Conservation (phyloP, 2,113 vertebrate genomes). For the Dolichallabes microphthalmus region DNA sequence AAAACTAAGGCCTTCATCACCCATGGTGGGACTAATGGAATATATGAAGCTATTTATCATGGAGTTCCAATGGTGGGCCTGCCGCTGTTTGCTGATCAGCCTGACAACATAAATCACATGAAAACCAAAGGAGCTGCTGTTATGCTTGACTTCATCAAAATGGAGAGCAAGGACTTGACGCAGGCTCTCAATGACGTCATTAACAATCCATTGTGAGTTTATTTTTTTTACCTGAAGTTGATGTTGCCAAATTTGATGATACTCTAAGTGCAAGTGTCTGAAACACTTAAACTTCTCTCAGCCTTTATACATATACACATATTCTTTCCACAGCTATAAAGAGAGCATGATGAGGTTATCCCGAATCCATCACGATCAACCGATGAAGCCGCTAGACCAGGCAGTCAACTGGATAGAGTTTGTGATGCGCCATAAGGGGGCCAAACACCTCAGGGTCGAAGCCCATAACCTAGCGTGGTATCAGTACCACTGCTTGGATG, state of each 20-base stretch:
- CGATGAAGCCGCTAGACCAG: conserved; percentile 75
- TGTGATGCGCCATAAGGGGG: conserved; percentile 82
- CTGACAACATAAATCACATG: conserved; percentile 78
- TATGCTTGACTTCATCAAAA: conserved; percentile 70
- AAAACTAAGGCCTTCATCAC: no score
- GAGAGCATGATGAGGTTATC: conserved; percentile 78
- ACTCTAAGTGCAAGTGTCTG: neutral
- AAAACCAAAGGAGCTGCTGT: conserved; percentile 77
- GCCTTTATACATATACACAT: neutral
- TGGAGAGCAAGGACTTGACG: conserved; percentile 67
- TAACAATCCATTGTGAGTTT: conserved; percentile 42
- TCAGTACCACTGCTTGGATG: conserved; percentile 80
- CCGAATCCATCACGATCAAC: conserved; percentile 79
- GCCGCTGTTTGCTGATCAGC: conserved; percentile 83
- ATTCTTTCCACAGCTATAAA: conserved; percentile 69
- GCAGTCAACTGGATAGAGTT: conserved; percentile 84
- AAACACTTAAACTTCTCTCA: neutral
- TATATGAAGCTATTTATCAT: conserved; percentile 52
- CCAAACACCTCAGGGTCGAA: conserved; percentile 77
- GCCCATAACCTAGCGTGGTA: conserved; percentile 78
- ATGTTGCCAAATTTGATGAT: neutral
- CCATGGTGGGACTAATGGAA: no score
- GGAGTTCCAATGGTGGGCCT: conserved; percentile 83
- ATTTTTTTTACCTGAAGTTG: no score
- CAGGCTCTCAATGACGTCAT: conserved; percentile 44